Conservation (phyloP, 2,113 vertebrate species). For the Turdus rufiventris region DNA sequence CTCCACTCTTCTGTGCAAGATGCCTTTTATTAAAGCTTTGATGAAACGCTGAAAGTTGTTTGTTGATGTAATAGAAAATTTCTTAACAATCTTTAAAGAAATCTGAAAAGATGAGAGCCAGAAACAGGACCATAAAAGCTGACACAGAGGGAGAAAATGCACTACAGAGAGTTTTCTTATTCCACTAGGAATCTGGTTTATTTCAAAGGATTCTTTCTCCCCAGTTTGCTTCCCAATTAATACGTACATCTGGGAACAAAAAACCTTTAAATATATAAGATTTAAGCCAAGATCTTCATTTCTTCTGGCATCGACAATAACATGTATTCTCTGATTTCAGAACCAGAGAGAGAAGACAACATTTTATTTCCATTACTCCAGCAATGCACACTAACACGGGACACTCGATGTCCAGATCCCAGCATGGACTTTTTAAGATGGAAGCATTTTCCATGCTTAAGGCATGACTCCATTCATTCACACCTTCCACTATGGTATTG, state of each 20-base stretch:
- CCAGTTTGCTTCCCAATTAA: not conserved
- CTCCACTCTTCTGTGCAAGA: slow-evolving; percentile 38
- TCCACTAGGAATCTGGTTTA: slow-evolving; percentile 38
- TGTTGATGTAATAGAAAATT: slow-evolving; percentile 62
- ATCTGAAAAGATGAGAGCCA: not conserved
- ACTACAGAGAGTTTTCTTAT: slow-evolving; percentile 16
- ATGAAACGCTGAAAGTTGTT: slow-evolving; percentile 27
- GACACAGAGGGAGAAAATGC: slow-evolving; percentile 33
- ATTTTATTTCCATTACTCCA: not conserved
- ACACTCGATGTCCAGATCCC: not conserved
- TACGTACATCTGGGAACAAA: not conserved
- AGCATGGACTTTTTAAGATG: not conserved
- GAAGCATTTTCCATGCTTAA: not conserved
- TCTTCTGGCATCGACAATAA: not conserved
- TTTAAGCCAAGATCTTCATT: not conserved
- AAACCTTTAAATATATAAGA: not conserved
- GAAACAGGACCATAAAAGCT: slow-evolving; percentile 45
- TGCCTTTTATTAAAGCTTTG: slow-evolving; percentile 55
- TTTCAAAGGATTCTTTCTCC: not conserved
- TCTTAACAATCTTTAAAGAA: slow-evolving; percentile 53
- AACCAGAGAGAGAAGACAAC: not conserved
- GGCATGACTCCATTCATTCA: not conserved
- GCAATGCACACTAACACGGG: rapidly evolving
- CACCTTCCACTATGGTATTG: not conserved
- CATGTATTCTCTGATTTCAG: not conserved